A percentile compares a stretch with the other conserved stretches of the same genome.
Conservation (phyloP, 2,797 vertebrate genomes). For the Ataeniobius toweri region DNA sequence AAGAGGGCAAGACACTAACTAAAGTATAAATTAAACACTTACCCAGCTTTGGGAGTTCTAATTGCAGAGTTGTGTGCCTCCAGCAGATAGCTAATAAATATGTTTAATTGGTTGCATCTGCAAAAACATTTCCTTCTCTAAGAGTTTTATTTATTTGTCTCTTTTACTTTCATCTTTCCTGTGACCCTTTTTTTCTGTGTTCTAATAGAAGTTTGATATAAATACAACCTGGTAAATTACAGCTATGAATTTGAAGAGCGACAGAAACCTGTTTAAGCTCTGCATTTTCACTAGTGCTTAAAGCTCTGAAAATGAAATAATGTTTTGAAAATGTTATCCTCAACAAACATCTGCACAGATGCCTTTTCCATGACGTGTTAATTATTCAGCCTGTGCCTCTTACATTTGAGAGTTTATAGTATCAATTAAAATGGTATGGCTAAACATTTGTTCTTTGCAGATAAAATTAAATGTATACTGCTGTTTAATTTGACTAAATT, state of each 20-base stretch:
- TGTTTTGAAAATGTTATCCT: neutral
- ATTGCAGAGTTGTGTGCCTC: neutral
- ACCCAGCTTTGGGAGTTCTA: neutral
- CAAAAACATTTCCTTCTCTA: neutral
- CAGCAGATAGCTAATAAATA: neutral
- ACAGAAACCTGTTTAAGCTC: neutral
- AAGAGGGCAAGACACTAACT: neutral
- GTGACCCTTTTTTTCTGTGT: neutral
- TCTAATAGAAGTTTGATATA: neutral
- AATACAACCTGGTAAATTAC: neutral
- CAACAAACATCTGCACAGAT: neutral
- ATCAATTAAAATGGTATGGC: neutral
- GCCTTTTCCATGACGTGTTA: neutral
- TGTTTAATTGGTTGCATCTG: constrained; percentile 5
- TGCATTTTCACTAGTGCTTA: neutral
- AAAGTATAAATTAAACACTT: neutral
- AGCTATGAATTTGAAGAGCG: neutral
- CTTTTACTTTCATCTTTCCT: neutral
- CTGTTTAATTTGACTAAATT: neutral
- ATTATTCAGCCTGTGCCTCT: neutral
- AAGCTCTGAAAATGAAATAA: neutral
- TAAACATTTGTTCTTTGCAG: neutral
- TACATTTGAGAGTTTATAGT: neutral
- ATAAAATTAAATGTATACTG: neutral
- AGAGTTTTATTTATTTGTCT: neutral